Evolutionary conservation across 2,888 invertebrate species (phyloP), one percentile per base, ranked within the genome.

Genomic region (Diadegma fenestrale): DNA sequence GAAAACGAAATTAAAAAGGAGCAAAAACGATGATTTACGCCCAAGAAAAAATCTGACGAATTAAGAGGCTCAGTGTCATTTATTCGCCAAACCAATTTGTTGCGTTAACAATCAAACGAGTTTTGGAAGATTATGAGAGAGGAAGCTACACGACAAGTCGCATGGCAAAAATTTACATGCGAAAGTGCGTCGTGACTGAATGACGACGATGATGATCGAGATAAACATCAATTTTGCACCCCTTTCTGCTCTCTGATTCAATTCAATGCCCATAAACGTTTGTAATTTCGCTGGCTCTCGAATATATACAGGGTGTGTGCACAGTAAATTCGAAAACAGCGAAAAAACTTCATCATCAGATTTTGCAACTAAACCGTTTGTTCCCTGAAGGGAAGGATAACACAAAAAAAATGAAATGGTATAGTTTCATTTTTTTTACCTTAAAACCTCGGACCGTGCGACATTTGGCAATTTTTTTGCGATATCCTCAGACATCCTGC

Each of bases 161-260:
- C 19, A 19, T 0, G 61, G n/a, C 22, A 58, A n/a, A 45, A 43
- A 75, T 61, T 41, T 63, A 43, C 63, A n/a, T 33, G 30, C 37
- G n/a, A 61, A 45, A 75, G 45, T 75, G 1, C 22, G 61, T 43
- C 26, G 63, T 61, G 45, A 61, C 17, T 75, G 43, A 75, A 63
- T 63, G 43, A 75, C 45, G 63, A 63, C 63, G 58, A 66, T 66
- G 33, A 51, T 69, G 51, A 69, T 69, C 69, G 19, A 64, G 82
- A 48, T 73, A 48, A 82, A 78, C 41, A 48, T 54, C 78, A 82
- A 79, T 82, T 78, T 78, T 22, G 51, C 68, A 54, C 41, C 30
- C 26, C 5, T 41, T 6, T 51, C 41, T 22, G 17, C 14, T 45
- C 26, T n/a, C 54, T 68, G 37, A 58, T 68, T 22, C 66, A 22